Conservation (phyloP, 2,113 vertebrate species). For the Phaetusa simplex region DNA sequence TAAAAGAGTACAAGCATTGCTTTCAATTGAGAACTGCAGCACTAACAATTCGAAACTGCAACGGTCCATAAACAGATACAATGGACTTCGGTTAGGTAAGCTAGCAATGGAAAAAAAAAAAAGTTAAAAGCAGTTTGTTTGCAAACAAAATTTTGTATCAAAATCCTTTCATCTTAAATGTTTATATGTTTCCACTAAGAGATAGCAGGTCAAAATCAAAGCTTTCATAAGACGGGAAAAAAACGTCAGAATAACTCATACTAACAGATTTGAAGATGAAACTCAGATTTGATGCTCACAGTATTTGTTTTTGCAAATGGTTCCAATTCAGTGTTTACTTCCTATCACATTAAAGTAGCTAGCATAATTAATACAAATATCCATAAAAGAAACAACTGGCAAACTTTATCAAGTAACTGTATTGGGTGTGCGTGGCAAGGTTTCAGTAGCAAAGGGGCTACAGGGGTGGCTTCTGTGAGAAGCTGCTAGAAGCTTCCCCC, state of each 20-base stretch:
- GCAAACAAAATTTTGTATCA: conserved; percentile 7
- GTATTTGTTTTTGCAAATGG: neutral
- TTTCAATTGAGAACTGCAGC: neutral
- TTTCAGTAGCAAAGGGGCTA: neutral
- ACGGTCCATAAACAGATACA: neutral
- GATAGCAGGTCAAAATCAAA: conserved; percentile 34
- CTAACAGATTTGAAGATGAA: conserved; percentile 35
- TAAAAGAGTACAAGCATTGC: neutral
- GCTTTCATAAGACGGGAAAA: neutral
- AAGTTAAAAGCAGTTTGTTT: conserved; percentile 17
- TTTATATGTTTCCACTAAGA: neutral
- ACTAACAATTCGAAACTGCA: neutral
- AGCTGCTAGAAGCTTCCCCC: neutral
- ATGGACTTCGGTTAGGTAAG: neutral
- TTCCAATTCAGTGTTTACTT: neutral
- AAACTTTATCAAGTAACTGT: neutral
- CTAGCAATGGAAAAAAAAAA: neutral
- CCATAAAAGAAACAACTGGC: neutral
- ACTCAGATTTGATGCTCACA: neutral
- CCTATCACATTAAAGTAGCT: neutral
- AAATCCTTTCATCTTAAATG: conserved; percentile 10
- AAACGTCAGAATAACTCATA: conserved; percentile 10
- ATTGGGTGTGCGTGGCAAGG: neutral
- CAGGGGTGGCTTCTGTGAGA: neutral
- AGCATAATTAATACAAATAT: neutral